Evolutionary conservation across 1,140 invertebrate species (phyloP).

Genomic region (Sycophaga agraensis): DNA sequence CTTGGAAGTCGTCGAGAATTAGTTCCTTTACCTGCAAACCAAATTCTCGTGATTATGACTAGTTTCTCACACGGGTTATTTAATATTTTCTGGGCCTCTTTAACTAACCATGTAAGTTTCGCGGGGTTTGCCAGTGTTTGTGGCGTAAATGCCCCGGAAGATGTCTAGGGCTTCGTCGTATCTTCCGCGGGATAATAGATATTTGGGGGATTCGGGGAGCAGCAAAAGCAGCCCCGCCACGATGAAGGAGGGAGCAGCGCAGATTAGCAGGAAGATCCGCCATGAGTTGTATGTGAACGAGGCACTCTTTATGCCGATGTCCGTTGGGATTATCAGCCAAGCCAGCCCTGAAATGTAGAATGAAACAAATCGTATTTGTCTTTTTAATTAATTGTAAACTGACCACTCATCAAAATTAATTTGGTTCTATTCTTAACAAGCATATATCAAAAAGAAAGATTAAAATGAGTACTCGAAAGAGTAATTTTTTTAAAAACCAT

Average conservation of each 20-base stretch:
- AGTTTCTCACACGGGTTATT: too few species aligned
- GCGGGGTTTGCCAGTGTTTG: constrained; percentile 73
- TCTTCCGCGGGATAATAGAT: constrained; percentile 74
- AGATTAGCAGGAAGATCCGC: constrained; percentile 86
- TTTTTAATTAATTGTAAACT: background rate
- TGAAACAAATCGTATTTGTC: background rate
- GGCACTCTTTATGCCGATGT: constrained; percentile 66
- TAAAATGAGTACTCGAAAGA: background rate
- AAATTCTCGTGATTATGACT: too few species aligned
- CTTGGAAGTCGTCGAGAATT: constrained; percentile 66
- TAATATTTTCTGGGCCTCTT: too few species aligned
- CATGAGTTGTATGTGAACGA: constrained; percentile 85
- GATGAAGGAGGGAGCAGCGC: constrained; percentile 81
- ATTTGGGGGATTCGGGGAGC: constrained; percentile 92
- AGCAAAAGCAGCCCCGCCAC: constrained; percentile 79
- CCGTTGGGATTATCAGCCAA: constrained; percentile 83
- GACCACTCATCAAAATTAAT: background rate
- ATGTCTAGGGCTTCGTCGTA: constrained; percentile 78
- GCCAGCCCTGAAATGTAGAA: constrained; percentile 65
- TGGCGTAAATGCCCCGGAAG: constrained; percentile 76
- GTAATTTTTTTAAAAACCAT: background rate
- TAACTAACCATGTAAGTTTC: constrained; percentile 71
- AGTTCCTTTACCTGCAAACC: constrained; percentile 65
- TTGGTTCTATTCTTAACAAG: background rate
- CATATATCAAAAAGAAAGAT: background rate